phyloP scores from a whole-genome alignment of 1,140 invertebrate species.

The Drosophila funebris region DNA sequence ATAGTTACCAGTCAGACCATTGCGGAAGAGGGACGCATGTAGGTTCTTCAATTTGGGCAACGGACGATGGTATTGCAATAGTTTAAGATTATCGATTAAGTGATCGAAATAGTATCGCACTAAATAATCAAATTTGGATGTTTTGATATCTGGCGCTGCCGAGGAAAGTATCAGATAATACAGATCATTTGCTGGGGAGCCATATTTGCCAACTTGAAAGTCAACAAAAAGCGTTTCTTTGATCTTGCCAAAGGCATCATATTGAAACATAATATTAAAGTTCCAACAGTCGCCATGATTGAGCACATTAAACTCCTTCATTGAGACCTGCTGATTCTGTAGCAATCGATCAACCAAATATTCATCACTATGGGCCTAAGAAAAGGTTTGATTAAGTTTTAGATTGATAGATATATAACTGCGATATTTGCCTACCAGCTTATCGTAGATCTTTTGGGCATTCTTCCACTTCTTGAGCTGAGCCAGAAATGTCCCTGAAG shows the following conservation, averaged over 20 bases:
- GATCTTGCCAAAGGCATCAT: constrained; percentile 82
- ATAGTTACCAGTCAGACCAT: constrained; percentile 68
- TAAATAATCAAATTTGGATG: constrained; percentile 69
- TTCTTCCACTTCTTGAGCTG: constrained; percentile 81
- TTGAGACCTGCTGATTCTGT: constrained; percentile 67
- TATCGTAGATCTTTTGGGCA: constrained; percentile 67
- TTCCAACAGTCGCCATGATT: constrained; percentile 88
- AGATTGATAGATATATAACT: neutral
- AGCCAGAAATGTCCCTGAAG: constrained; percentile 59
- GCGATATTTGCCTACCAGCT: constrained; percentile 49
- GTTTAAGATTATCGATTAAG: constrained; percentile 68
- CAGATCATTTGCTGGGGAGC: constrained; percentile 76
- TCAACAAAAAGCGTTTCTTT: constrained; percentile 73
- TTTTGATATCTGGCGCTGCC: constrained; percentile 65
- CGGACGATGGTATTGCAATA: constrained; percentile 75
- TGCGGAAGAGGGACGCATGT: constrained; percentile 63
- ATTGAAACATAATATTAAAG: constrained; percentile 87
- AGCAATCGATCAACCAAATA: constrained; percentile 73
- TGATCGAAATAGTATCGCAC: constrained; percentile 75
- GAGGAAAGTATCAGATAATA: constrained; percentile 79
- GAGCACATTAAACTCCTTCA: constrained; percentile 86
- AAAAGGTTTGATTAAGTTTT: neutral
- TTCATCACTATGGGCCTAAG: constrained; percentile 67
- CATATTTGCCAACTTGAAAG: constrained; percentile 81
- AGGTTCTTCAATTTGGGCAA: constrained; percentile 71